Percentiles rank a stretch among this genome's conserved stretches.
These are phyloP conservation scores for Megalonaias nervosa DNA, from an alignment of 1,140 invertebrate species.

Conservation along the genomic window DNA sequence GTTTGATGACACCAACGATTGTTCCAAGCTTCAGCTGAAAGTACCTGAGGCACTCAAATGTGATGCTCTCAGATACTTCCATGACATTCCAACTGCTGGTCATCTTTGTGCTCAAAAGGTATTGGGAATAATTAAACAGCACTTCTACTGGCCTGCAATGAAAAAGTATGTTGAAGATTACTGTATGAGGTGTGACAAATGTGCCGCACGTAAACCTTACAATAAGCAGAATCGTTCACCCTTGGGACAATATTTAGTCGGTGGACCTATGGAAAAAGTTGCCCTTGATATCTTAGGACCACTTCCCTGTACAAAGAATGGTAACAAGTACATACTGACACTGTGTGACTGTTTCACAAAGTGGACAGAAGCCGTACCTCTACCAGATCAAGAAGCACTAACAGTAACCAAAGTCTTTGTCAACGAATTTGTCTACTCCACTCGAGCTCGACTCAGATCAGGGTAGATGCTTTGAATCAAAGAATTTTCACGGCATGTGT, in stretches of 20 bases:
- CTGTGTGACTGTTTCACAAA: conserved; percentile 53
- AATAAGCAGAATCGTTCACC: too few species aligned
- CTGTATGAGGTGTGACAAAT: too few species aligned
- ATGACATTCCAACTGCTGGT: too few species aligned
- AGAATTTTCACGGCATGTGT: conserved; percentile 29
- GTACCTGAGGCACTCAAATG: too few species aligned
- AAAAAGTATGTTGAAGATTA: too few species aligned
- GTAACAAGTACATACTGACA: conserved; percentile 56
- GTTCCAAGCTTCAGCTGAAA: too few species aligned
- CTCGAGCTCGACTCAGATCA: conserved; percentile 61
- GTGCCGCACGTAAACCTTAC: too few species aligned
- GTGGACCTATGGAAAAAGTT: conserved; percentile 33
- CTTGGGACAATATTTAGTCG: not conserved
- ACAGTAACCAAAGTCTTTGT: conserved; percentile 64
- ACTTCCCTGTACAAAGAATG: conserved; percentile 30
- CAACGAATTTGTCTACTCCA: conserved; percentile 61
- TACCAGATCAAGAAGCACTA: conserved; percentile 46
- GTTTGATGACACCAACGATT: too few species aligned
- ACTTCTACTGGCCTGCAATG: too few species aligned
- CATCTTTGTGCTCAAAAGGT: too few species aligned
- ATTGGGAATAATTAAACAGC: too few species aligned
- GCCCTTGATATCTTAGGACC: conserved; percentile 48
- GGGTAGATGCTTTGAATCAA: conserved; percentile 45
- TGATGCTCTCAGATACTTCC: too few species aligned
- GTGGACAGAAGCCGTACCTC: conserved; percentile 44